Evolutionary conservation across 2,888 invertebrate genomes (phyloP), one percentile per base, ranked within the genome.

Genomic region (Atethmia centrago): DNA sequence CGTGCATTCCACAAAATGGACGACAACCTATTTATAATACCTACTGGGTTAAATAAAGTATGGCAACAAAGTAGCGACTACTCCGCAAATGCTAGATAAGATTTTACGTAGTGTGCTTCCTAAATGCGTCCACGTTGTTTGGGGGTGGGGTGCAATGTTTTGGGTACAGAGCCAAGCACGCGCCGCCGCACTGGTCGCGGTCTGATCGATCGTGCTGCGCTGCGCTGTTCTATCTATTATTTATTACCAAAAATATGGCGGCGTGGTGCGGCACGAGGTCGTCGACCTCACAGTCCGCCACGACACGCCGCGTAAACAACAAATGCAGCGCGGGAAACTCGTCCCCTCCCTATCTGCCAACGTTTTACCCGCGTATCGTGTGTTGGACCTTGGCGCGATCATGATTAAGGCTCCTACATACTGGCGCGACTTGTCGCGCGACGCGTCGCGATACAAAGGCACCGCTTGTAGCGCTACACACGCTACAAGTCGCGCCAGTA

Each of bases 181-280:
- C 94, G 94, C 93, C 94, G 94, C 87, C 94, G 94, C 94, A 94
- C 90, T 93, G 92, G 88, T 89, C 91, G 87, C 89, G 88, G 89
- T 86, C 85, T 82, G 90, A 95, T 95, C 95, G 95, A 95, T 95
- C 94, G 92, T 89, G 89, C 88, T 92, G 92, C 92, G 92, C 92
- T 93, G 93, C 93, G 94, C 92, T 92, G 92, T 91, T 93, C 92
- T 94, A 94, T 94, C 92, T 93, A 94, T 94, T 94, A 95, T 95
- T 95, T 95, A 95, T 94, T 95, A 94, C 94, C 94, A 91, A 95
- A 93, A 95, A 95, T 94, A 95, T 94, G 93, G 93, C 93, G 93
- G 94, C 94, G 92, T 94, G 95, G 92, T 93, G 93, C 92, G 93
- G 90, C 92, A 90, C 86, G 91, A 90, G 94, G 93, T 95, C 94